phyloP scores from a whole-genome alignment of 2,888 invertebrate genomes.

The Hypercompe scribonia region DNA sequence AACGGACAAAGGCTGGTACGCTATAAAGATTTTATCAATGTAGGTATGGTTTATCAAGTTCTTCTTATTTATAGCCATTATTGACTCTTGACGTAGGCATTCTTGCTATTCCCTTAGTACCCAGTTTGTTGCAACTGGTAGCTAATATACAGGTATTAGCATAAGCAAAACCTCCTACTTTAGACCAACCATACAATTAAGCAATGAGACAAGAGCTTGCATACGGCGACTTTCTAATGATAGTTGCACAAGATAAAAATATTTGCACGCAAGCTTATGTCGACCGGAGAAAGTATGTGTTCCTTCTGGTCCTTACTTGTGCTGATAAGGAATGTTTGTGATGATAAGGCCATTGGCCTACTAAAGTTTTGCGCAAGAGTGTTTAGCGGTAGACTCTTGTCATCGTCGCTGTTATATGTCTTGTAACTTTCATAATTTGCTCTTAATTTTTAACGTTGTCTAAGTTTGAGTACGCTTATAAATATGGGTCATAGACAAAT shows the following conservation, averaged over 20 bases:
- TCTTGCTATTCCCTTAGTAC: background rate
- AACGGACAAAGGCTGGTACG: background rate
- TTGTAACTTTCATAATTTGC: background rate
- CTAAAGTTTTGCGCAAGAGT: constrained; percentile 11
- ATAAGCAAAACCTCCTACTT: constrained; percentile 9
- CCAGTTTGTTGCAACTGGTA: background rate
- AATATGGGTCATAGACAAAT: too few species aligned
- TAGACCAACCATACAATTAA: constrained; percentile 15
- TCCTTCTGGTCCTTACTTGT: constrained; percentile 38
- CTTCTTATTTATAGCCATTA: background rate
- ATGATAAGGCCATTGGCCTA: constrained; percentile 16
- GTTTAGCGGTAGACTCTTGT: background rate
- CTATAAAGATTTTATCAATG: background rate
- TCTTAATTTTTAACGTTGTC: background rate
- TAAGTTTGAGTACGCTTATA: too few species aligned
- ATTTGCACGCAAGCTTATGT: constrained; percentile 59
- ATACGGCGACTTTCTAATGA: constrained; percentile 54
- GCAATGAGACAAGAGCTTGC: constrained; percentile 19
- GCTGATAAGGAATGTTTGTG: constrained; percentile 19
- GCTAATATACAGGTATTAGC: background rate
- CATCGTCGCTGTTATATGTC: background rate
- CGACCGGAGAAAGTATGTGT: constrained; percentile 61
- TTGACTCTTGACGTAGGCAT: background rate
- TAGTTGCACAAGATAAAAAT: constrained; percentile 55
- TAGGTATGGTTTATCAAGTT: background rate